Conservation (phyloP, 2,888 invertebrate genomes). For the Gymnosoma rotundatum region DNA sequence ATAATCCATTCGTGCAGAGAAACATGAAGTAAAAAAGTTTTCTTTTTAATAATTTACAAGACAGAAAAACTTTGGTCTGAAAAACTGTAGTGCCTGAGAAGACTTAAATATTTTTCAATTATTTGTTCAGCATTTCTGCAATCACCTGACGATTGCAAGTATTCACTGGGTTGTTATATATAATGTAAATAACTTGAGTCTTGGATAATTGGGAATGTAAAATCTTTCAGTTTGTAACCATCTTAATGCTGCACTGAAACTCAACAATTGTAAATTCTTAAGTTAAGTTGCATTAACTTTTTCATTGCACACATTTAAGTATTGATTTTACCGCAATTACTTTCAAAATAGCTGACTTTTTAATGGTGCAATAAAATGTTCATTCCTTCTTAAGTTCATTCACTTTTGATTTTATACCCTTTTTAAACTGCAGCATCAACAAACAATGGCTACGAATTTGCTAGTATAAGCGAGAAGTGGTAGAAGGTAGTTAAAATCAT, state of each 20-base stretch:
- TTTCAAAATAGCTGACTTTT: constrained; percentile 25
- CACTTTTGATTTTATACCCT: constrained; percentile 22
- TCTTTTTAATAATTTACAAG: too few species aligned
- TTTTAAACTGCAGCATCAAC: constrained; percentile 23
- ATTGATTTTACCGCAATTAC: constrained; percentile 35
- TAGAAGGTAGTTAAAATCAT: constrained; percentile 47
- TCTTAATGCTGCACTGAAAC: background rate
- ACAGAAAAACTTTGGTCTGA: too few species aligned
- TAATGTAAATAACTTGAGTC: too few species aligned
- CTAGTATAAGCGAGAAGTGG: constrained; percentile 17
- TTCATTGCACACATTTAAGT: background rate
- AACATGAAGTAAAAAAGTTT: too few species aligned
- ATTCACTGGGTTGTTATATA: too few species aligned
- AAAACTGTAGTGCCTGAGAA: too few species aligned
- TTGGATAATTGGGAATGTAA: background rate
- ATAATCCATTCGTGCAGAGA: too few species aligned
- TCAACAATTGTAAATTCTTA: background rate
- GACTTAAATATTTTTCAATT: too few species aligned
- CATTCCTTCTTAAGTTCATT: constrained; percentile 32
- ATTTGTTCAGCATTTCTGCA: too few species aligned
- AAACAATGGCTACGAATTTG: constrained; percentile 37
- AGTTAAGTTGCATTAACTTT: background rate
- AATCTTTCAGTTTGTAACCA: background rate
- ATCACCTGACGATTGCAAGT: too few species aligned
- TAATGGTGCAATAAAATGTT: constrained; percentile 20